phyloP scores from a whole-genome alignment of 1,140 invertebrate genomes.

The Bombus confusus region DNA sequence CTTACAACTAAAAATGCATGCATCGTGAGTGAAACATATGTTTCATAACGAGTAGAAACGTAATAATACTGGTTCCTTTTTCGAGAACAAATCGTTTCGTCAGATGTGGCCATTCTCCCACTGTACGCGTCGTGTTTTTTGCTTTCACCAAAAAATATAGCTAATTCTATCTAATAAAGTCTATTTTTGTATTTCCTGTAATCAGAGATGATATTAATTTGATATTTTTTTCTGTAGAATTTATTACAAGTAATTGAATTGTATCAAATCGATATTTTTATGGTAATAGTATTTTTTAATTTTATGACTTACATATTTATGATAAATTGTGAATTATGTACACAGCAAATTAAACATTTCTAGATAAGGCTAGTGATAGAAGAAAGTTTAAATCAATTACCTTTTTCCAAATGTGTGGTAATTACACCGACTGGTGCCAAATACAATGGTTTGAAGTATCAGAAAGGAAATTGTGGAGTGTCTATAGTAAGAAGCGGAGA shows the following conservation, averaged over 20 bases:
- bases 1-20: not conserved
- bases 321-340: not conserved
- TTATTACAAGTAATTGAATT: not conserved
- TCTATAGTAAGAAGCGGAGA: slow-evolving; percentile 97
- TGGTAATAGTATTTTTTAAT: too few species aligned
- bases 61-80: not conserved
- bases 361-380: slow-evolving; percentile 93
- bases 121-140: not conserved
- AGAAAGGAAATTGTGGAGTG: slow-evolving; percentile 99
- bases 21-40: not conserved
- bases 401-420: slow-evolving; percentile 94
- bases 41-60: not conserved
- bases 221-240: not conserved
- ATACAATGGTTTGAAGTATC: slow-evolving; percentile 96
- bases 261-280: not conserved
- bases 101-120: not conserved
- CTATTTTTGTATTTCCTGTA: too few species aligned
- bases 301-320: not conserved
- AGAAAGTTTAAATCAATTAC: slow-evolving; percentile 98
- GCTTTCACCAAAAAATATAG: not conserved
- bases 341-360: slow-evolving; percentile 23
- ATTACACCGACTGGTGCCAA: slow-evolving; percentile 95
- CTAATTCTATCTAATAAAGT: not conserved
- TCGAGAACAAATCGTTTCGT: not conserved
- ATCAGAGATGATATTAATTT: not conserved